Evolutionary conservation across 2,888 invertebrate genomes (phyloP).

Genomic region (Thereva nobilitata): DNA sequence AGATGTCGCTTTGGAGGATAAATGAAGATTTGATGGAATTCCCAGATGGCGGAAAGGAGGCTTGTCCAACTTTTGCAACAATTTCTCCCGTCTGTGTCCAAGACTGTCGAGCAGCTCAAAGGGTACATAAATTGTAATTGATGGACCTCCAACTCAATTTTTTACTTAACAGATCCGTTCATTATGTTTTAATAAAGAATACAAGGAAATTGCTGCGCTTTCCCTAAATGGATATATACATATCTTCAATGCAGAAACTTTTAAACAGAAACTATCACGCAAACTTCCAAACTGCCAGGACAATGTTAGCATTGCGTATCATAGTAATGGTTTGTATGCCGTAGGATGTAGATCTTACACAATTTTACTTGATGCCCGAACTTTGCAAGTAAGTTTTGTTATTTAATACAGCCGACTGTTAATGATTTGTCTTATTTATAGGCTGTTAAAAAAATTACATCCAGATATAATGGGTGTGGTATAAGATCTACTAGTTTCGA

Average conservation of each 20-base stretch:
- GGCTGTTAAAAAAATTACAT: constrained; percentile 78
- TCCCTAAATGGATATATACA: constrained; percentile 94
- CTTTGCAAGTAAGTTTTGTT: constrained; percentile 66
- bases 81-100: constrained; percentile 72
- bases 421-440: constrained; percentile 46
- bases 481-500: constrained; percentile 90
- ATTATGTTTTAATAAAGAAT: constrained; percentile 81
- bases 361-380: constrained; percentile 84
- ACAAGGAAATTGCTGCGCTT: constrained; percentile 86
- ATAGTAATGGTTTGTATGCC: constrained; percentile 86
- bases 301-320: constrained; percentile 88
- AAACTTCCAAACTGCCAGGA: constrained; percentile 89
- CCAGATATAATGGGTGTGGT: constrained; percentile 88
- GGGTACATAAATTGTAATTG: constrained; percentile 52
- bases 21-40: constrained; percentile 59
- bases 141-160: not conserved
- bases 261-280: constrained; percentile 83
- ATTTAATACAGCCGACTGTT: not conserved
- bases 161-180: constrained; percentile 68
- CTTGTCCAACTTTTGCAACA: constrained; percentile 60
- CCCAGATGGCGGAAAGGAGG: constrained; percentile 54
- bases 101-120: constrained; percentile 77
- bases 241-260: constrained; percentile 88
- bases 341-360: constrained; percentile 94
- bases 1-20: constrained; percentile 87